Conservation (phyloP, 2,888 invertebrate species). For the Nephrocerus scutellatus region DNA sequence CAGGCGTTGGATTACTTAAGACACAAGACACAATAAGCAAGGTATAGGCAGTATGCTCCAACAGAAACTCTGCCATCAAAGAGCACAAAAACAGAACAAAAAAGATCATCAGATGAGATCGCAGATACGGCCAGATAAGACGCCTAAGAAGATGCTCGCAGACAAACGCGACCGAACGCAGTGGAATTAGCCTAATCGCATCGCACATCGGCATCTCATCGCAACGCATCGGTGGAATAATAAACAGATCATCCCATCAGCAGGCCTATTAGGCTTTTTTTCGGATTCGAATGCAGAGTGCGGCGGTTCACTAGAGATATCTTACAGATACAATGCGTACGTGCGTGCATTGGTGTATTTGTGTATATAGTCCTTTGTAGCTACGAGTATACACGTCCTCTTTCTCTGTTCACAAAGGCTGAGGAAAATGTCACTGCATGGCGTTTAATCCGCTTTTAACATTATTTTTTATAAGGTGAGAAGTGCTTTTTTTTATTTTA, state of each 20-base stretch:
- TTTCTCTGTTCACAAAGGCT: constrained; percentile 27
- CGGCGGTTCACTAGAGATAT: no score
- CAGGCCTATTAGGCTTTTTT: no score
- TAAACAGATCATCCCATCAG: constrained; percentile 3
- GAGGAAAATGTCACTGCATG: constrained; percentile 32
- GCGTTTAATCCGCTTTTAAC: constrained; percentile 36
- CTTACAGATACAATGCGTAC: no score
- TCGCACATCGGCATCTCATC: constrained; percentile 20
- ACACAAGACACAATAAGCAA: constrained; percentile 35
- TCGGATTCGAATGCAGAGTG: no score
- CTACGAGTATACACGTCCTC: no score
- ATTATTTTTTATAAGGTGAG: no score
- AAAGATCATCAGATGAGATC: constrained; percentile 7
- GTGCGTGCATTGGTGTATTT: no score
- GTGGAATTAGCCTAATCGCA: constrained; percentile 37
- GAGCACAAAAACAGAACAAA: neutral
- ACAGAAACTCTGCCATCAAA: neutral
- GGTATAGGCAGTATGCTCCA: neutral
- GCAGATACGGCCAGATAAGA: constrained; percentile 2
- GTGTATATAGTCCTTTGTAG: no score
- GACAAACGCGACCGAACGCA: constrained; percentile 5
- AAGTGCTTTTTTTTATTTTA: no score
- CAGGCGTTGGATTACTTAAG: constrained; percentile 19
- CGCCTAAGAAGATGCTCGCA: neutral
- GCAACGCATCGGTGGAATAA: constrained; percentile 2